Percentiles rank a stretch among this genome's conserved stretches.
These are phyloP conservation scores for Acronicta psi DNA, from an alignment of 2,888 invertebrate species.

Conservation along the genomic window DNA sequence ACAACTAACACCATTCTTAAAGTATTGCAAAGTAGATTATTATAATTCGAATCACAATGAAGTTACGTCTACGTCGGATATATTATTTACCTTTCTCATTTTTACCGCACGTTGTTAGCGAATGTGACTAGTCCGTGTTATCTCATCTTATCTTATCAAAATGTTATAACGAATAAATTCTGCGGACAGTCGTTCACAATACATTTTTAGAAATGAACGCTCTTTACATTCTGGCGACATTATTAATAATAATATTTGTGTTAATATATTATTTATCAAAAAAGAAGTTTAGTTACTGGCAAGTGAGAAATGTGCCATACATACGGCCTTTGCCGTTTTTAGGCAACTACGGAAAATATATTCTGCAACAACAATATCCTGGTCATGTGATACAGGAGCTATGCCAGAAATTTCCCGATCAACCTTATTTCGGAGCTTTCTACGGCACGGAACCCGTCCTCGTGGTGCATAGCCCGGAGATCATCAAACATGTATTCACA, in stretches of 20 bases:
- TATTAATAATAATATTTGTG: slow-evolving; percentile 28
- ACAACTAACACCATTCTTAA: too few relatives aligned
- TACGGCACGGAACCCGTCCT: slow-evolving; percentile 73
- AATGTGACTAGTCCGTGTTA: too few relatives aligned
- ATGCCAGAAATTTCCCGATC: slow-evolving; percentile 61
- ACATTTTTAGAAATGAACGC: slow-evolving; percentile 28
- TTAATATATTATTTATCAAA: slow-evolving; percentile 31
- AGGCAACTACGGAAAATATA: slow-evolving; percentile 68
- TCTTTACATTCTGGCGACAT: slow-evolving; percentile 18
- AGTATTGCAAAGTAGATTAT: too few relatives aligned
- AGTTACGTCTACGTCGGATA: too few relatives aligned
- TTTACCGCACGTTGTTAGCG: too few relatives aligned
- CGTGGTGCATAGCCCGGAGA: slow-evolving; percentile 65
- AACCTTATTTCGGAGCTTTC: slow-evolving; percentile 71
- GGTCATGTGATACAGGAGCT: slow-evolving; percentile 57
- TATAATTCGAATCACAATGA: too few relatives aligned
- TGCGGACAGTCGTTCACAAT: slow-evolving; percentile 7
- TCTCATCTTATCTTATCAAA: too few relatives aligned
- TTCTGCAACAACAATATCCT: slow-evolving; percentile 58
- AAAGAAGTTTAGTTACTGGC: slow-evolving; percentile 66
- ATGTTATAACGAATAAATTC: background rate
- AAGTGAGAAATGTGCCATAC: slow-evolving; percentile 61
- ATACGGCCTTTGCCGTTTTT: slow-evolving; percentile 62
- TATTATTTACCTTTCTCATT: too few relatives aligned
- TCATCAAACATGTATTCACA: slow-evolving; percentile 65